Conservation (phyloP, 1,140 invertebrate genomes). For the Conus ventricosus region DNA sequence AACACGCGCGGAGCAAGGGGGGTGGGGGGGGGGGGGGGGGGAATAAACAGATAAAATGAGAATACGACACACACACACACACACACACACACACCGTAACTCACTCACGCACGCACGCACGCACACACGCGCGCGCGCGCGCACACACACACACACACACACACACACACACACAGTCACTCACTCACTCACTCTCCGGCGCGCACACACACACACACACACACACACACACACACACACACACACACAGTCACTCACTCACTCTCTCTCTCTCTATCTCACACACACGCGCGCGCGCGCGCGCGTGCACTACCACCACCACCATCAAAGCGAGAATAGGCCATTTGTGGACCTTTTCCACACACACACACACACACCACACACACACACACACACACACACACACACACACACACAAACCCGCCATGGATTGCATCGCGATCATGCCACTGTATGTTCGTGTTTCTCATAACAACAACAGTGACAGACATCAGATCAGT, state of each 20-base stretch:
- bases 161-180: conserved; percentile 85
- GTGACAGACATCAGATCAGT: too few relatives aligned
- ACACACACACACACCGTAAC: conserved; percentile 33
- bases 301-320: too few relatives aligned
- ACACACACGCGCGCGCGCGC: too few relatives aligned
- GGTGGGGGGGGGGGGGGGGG: too few relatives aligned
- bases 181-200: too few relatives aligned
- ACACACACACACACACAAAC: background rate
- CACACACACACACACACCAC: conserved; percentile 75
- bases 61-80: background rate
- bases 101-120: conserved; percentile 36
- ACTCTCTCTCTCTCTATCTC: too few relatives aligned
- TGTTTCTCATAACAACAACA: too few relatives aligned
- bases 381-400: conserved; percentile 8
- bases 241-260: too few relatives aligned
- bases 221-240: conserved; percentile 39
- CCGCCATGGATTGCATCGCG: background rate
- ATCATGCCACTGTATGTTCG: background rate
- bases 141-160: conserved; percentile 49
- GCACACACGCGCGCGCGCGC: conserved; percentile 38
- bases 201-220: conserved; percentile 60
- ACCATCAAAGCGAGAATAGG: too few relatives aligned
- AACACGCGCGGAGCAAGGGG: too few relatives aligned
- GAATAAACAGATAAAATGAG: too few relatives aligned
- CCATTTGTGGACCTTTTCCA: too few relatives aligned